Conservation (phyloP, 2,113 vertebrate species). For the Pituophis catenifer region DNA sequence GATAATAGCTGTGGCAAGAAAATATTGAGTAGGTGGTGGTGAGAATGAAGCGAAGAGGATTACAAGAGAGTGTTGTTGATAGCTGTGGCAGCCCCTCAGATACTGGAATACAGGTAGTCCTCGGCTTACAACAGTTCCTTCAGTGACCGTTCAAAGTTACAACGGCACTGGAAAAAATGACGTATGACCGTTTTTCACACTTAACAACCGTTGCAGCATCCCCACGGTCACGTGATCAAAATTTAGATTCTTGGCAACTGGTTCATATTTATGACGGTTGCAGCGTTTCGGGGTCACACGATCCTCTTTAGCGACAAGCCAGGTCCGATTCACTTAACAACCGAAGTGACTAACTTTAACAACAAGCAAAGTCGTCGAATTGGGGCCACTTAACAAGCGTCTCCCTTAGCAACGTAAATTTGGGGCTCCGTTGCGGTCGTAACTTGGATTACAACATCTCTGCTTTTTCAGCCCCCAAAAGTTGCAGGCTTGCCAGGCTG, state of each 20-base stretch:
- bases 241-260: not conserved
- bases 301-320: not conserved
- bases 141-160: no score
- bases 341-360: not conserved
- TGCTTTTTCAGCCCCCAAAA: not conserved
- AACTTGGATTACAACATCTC: not conserved
- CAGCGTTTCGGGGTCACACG: rapidly evolving
- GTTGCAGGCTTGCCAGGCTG: not conserved
- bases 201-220: no score
- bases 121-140: no score
- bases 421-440: not conserved
- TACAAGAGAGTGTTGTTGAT: not conserved
- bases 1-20: not conserved
- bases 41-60: not conserved
- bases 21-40: not conserved
- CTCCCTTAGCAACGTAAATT: not conserved
- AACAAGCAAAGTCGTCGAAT: no score
- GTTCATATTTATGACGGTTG: not conserved
- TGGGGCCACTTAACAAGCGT: no score
- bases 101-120: no score
- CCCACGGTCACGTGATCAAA: not conserved
- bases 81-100: no score
- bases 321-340: not conserved
- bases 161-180: no score
- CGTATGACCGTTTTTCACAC: no score